phyloP scores from a whole-genome alignment of 1,140 invertebrate species.

The Bombus terrestris region DNA sequence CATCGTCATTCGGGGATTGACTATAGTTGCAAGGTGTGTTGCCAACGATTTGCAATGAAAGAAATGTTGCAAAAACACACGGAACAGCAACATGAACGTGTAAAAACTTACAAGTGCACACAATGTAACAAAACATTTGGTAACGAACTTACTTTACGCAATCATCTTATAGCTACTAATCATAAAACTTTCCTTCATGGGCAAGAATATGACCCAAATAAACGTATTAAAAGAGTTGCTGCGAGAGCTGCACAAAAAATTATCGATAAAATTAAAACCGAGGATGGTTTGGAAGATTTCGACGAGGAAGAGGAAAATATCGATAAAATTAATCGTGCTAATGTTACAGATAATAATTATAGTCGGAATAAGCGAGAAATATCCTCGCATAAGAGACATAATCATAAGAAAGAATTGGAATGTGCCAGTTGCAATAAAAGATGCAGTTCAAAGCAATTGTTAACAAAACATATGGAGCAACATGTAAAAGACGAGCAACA shows the following conservation, averaged over 20 bases:
- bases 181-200: constrained; percentile 78
- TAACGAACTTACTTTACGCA: constrained; percentile 79
- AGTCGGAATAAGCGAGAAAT: constrained; percentile 48
- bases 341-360: constrained; percentile 8
- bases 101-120: constrained; percentile 76
- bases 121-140: constrained; percentile 78
- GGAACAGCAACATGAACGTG: constrained; percentile 70
- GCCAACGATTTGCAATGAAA: constrained; percentile 71
- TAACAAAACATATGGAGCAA: constrained; percentile 78
- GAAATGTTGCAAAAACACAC: constrained; percentile 73
- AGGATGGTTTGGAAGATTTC: constrained; percentile 74
- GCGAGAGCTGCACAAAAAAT: constrained; percentile 80
- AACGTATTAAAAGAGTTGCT: constrained; percentile 78
- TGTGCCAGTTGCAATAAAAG: constrained; percentile 77
- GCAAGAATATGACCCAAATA: constrained; percentile 80
- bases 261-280: constrained; percentile 80
- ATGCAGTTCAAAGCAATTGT: constrained; percentile 75
- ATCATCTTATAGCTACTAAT: constrained; percentile 79
- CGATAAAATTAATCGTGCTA: constrained; percentile 28
- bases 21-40: constrained; percentile 76
- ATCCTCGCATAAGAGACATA: constrained; percentile 57
- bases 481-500: constrained; percentile 74
- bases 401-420: constrained; percentile 68
- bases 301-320: constrained; percentile 60
- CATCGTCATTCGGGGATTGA: constrained; percentile 60